A percentile compares a stretch with the other conserved stretches of the same genome.
phyloP scores from a whole-genome alignment of 2,113 vertebrate species.

The Dissostichus mawsoni region DNA sequence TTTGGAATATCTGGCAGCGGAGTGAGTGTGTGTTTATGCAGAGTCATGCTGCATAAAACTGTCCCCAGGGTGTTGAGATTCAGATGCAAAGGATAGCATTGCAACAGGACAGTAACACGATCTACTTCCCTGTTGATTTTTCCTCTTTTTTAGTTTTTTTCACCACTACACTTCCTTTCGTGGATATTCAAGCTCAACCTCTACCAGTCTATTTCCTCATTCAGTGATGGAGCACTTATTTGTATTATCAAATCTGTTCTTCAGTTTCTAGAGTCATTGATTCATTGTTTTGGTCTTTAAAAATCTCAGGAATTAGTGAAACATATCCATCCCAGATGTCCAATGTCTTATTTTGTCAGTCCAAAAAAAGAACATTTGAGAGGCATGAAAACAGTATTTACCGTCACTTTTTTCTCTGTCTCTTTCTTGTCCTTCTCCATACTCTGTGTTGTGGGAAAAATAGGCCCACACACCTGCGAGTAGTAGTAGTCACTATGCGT shows the following conservation, averaged over 20 bases:
- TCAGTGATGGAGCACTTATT: conserved; percentile 3
- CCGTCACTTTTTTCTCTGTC: neutral
- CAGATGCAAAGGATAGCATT: conserved; percentile 45
- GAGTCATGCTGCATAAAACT: conserved; percentile 73
- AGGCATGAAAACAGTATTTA: too few species aligned
- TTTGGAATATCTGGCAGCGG: conserved; percentile 36
- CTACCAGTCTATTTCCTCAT: neutral
- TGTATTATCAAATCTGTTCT: too few species aligned
- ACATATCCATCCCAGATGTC: too few species aligned
- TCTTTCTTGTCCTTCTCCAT: neutral
- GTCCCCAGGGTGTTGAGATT: conserved; percentile 51
- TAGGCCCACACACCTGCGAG: conserved; percentile 46
- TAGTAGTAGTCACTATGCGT: conserved; percentile 15
- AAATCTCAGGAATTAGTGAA: too few species aligned
- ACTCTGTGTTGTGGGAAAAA: neutral
- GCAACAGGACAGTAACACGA: conserved; percentile 17
- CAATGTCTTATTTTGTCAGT: too few species aligned
- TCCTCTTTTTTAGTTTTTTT: neutral
- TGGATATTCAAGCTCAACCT: conserved; percentile 7
- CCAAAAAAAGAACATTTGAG: too few species aligned
- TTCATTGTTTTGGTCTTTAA: too few species aligned
- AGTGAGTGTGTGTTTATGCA: conserved; percentile 61
- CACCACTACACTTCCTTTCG: conserved; percentile 12
- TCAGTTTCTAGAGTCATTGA: too few species aligned
- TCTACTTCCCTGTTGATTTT: conserved; percentile 5